Evolutionary conservation across 2,888 invertebrate species (phyloP).

Genomic region (Frankliniella intonsa): DNA sequence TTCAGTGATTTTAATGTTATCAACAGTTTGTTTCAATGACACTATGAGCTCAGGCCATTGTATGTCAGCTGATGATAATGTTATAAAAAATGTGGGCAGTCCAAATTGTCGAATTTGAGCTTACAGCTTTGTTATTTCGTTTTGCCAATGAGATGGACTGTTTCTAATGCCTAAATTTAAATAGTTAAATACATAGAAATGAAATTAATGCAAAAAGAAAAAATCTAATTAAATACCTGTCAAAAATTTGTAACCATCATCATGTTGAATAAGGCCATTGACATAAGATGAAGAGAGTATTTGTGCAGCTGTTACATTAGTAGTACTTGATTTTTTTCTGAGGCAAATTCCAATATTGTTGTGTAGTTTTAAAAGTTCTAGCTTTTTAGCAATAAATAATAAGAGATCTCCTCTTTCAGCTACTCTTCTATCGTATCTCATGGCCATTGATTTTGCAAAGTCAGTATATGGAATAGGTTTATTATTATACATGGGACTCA

Average conservation of each 20-base stretch:
- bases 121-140: neutral
- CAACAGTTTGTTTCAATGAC: too few species aligned
- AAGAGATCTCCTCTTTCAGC: slow-evolving; percentile 33
- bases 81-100: neutral
- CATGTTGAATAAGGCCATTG: neutral
- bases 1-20: too few species aligned
- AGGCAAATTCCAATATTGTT: neutral
- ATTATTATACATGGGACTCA: slow-evolving; percentile 26
- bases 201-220: too few species aligned
- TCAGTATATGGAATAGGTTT: slow-evolving; percentile 32
- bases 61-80: neutral
- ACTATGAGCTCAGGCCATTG: too few species aligned
- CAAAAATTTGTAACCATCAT: neutral
- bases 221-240: too few species aligned
- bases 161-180: too few species aligned
- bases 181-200: too few species aligned
- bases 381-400: slow-evolving; percentile 28
- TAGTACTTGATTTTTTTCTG: neutral
- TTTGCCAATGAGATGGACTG: neutral
- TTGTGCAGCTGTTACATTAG: neutral
- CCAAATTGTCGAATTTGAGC: neutral
- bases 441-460: slow-evolving; percentile 36
- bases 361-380: neutral
- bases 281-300: neutral
- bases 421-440: slow-evolving; percentile 35